phyloP scores from a whole-genome alignment of 2,888 invertebrate species.

The Parelbella ahira region DNA sequence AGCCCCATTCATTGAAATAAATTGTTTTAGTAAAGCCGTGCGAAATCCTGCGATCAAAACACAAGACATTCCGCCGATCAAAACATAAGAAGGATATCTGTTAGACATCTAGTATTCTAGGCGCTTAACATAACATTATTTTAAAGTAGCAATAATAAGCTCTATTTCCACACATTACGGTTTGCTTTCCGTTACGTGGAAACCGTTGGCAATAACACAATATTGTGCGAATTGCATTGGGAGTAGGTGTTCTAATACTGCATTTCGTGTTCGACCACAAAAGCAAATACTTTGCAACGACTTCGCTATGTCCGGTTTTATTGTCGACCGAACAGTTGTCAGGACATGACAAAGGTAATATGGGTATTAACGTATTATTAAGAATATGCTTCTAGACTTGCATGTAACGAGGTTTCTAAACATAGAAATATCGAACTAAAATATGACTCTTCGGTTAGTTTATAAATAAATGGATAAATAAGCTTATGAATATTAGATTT shows the following conservation, averaged over 20 bases:
- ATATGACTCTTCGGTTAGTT: no score
- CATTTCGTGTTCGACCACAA: slow-evolving; percentile 49
- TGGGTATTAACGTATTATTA: slow-evolving; percentile 25
- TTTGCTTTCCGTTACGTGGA: slow-evolving; percentile 18
- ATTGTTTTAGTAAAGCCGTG: slow-evolving; percentile 46
- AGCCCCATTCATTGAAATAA: slow-evolving; percentile 55
- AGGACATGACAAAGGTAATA: slow-evolving; percentile 34
- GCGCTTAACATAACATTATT: slow-evolving; percentile 26
- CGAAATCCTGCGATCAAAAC: slow-evolving; percentile 64
- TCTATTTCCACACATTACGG: slow-evolving; percentile 37
- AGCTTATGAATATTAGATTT: no score
- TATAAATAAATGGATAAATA: no score
- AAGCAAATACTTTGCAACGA: slow-evolving; percentile 46
- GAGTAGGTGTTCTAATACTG: slow-evolving; percentile 48
- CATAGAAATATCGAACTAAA: no score
- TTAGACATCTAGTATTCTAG: slow-evolving; percentile 45
- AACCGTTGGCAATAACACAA: slow-evolving; percentile 43
- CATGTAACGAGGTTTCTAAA: no score
- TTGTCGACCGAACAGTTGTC: slow-evolving; percentile 26
- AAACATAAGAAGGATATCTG: slow-evolving; percentile 60
- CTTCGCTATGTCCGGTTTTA: slow-evolving; percentile 32
- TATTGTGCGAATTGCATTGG: slow-evolving; percentile 54
- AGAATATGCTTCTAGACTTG: slow-evolving; percentile 1
- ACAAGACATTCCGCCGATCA: slow-evolving; percentile 58
- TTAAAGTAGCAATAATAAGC: slow-evolving; percentile 39